These are phyloP conservation scores for Sebastes cheni DNA, from an alignment of 2,797 vertebrate species.

Conservation along the genomic window DNA sequence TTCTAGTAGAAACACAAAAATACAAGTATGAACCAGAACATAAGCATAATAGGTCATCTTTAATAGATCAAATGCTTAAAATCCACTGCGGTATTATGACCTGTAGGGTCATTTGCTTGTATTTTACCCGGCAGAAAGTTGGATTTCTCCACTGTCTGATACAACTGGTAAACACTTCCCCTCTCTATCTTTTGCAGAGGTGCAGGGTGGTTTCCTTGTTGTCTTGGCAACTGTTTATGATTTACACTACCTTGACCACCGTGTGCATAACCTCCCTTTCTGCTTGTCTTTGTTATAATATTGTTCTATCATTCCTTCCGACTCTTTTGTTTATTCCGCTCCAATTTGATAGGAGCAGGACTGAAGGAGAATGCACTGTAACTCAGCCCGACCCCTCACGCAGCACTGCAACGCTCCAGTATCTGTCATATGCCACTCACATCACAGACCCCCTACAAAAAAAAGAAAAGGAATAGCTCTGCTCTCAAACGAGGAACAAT, in stretches of 20 bases:
- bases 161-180: background rate
- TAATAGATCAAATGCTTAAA: background rate
- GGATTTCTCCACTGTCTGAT: background rate
- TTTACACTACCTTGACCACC: background rate
- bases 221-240: slow-evolving; percentile 19
- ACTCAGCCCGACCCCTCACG: background rate
- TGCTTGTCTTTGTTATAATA: background rate
- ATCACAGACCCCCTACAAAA: slow-evolving; percentile 13
- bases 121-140: background rate
- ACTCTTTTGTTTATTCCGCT: background rate
- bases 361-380: slow-evolving; percentile 21
- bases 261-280: background rate
- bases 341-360: slow-evolving; percentile 18
- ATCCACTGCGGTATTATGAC: background rate
- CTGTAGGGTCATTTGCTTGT: background rate
- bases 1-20: background rate
- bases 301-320: slow-evolving; percentile 1
- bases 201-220: background rate
- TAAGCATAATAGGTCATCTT: background rate
- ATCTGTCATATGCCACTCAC: slow-evolving; percentile 57
- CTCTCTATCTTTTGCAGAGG: background rate
- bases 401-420: background rate
- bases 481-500: slow-evolving; percentile 54
- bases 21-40: no score
- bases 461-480: background rate